These are phyloP conservation scores for Pristionchus arcanus DNA, from an alignment of 2,888 invertebrate genomes.

Conservation along the genomic window DNA sequence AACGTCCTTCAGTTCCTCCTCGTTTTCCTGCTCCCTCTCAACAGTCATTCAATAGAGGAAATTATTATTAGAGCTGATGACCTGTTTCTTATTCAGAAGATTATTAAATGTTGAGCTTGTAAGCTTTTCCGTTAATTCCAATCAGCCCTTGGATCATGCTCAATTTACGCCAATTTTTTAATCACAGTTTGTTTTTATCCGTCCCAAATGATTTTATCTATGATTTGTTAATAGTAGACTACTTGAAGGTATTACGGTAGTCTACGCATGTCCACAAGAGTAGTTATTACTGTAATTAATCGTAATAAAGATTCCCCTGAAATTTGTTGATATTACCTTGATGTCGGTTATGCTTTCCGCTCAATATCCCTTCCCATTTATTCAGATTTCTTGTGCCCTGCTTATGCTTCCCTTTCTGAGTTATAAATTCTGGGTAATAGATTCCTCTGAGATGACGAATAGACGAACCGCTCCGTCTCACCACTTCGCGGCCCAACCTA, in stretches of 20 bases:
- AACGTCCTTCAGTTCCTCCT: background rate
- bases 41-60: background rate
- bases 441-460: background rate
- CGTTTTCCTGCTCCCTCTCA: background rate
- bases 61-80: background rate
- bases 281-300: background rate
- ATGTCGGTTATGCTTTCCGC: background rate
- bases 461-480: background rate
- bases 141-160: too few relatives aligned
- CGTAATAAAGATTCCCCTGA: background rate
- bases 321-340: too few relatives aligned
- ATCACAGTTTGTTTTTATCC: too few relatives aligned
- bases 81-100: too few relatives aligned
- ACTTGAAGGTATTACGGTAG: too few relatives aligned
- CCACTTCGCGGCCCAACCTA: background rate
- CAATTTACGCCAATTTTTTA: too few relatives aligned
- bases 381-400: background rate
- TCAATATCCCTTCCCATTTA: background rate
- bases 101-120: too few relatives aligned
- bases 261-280: too few relatives aligned
- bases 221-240: too few relatives aligned
- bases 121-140: too few relatives aligned
- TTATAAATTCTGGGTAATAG: background rate
- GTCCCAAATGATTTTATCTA: too few relatives aligned
- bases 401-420: background rate